Evolutionary conservation across 1,140 invertebrate genomes (phyloP).

Genomic region (Dinoponera quadriceps): DNA sequence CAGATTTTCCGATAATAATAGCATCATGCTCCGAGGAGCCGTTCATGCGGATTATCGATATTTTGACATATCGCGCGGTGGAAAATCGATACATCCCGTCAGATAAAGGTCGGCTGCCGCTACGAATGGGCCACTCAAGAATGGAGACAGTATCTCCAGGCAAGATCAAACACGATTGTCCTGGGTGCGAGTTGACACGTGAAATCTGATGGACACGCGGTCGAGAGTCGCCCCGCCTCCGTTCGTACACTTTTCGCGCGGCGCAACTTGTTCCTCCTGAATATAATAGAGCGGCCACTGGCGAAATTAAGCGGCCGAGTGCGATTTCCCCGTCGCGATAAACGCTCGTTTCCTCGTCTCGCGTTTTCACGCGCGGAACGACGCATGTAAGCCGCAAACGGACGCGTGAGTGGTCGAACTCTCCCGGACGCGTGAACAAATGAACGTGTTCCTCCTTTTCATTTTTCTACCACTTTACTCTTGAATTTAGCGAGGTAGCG

Average conservation of each 20-base stretch:
- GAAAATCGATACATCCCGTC: slow-evolving; percentile 69
- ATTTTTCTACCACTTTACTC: no score
- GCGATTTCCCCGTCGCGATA: not conserved
- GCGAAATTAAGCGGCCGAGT: slow-evolving; percentile 21
- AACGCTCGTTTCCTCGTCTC: not conserved
- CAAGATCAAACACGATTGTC: slow-evolving; percentile 67
- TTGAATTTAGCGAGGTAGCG: no score
- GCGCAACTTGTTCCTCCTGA: slow-evolving; percentile 27
- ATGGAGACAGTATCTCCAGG: slow-evolving; percentile 68
- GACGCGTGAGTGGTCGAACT: no score
- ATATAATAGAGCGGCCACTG: slow-evolving; percentile 35
- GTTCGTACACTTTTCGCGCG: slow-evolving; percentile 50
- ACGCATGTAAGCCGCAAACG: slow-evolving; percentile 9
- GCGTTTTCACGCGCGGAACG: not conserved
- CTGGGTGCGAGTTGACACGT: slow-evolving; percentile 51
- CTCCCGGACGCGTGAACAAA: no score
- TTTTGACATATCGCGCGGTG: slow-evolving; percentile 52
- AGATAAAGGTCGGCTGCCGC: slow-evolving; percentile 63
- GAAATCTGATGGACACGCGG: slow-evolving; percentile 66
- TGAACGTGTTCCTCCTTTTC: no score
- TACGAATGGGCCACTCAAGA: slow-evolving; percentile 57
- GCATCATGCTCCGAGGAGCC: slow-evolving; percentile 19
- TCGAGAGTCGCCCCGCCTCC: slow-evolving; percentile 14
- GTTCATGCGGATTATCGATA: slow-evolving; percentile 63
- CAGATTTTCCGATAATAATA: slow-evolving; percentile 46